Conservation (phyloP, 2,797 vertebrate species). For the Adrianichthys oophorus region DNA sequence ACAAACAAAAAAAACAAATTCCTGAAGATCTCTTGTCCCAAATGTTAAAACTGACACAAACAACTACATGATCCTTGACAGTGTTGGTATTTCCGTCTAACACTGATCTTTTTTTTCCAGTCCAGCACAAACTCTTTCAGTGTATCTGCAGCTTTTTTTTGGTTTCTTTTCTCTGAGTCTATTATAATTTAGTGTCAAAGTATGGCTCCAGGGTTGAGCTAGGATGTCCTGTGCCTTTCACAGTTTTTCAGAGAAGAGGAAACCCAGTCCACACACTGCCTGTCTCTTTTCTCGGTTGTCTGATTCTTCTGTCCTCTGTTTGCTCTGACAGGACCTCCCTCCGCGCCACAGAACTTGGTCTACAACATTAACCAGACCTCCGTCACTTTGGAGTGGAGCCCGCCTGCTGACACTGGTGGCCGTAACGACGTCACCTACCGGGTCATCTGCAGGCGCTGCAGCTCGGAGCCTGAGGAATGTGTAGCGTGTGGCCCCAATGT, state of each 20-base stretch:
- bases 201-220: constrained; percentile 62
- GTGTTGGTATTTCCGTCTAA: constrained; percentile 31
- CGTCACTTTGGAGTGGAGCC: constrained; percentile 94
- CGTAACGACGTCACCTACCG: constrained; percentile 95
- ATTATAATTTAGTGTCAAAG: constrained; percentile 74
- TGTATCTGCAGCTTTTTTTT: constrained; percentile 50
- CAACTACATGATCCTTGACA: neutral
- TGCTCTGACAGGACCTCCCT: constrained; percentile 88
- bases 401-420: constrained; percentile 92
- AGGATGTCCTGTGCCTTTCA: constrained; percentile 51
- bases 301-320: constrained; percentile 61
- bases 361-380: constrained; percentile 99
- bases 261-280: constrained; percentile 60
- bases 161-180: constrained; percentile 57
- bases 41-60: no score
- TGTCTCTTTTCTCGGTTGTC: constrained; percentile 61
- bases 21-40: no score
- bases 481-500: constrained; percentile 91
- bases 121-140: constrained; percentile 54
- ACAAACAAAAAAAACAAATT: no score
- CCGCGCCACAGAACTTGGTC: constrained; percentile 97
- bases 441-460: constrained; percentile 91
- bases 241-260: constrained; percentile 34
- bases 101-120: constrained; percentile 62
- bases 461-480: constrained; percentile 97